Evolutionary conservation across 64 coral and sea anemone species (phyloP), one percentile per base, ranked within the genome.

Genomic region (Platygyra sinensis): DNA sequence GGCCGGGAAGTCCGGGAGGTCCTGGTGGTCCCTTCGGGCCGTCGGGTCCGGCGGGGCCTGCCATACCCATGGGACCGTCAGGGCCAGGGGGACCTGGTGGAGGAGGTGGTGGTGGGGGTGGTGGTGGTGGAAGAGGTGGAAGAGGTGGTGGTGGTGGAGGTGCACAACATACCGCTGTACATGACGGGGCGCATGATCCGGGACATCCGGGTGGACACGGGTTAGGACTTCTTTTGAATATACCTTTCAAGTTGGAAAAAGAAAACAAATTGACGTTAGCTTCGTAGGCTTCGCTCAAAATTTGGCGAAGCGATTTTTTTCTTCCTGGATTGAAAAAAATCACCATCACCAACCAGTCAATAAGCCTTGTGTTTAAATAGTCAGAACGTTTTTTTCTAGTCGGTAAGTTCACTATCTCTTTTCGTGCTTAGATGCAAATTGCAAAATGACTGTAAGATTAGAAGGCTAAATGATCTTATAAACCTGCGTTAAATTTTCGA

Each of bases 11-110:
- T 88, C 97, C 97, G 50, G 94, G 91, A 83, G 91, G 97, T 91
- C 97, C 97, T 39, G 94, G 97, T 18, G 97, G 94, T 88, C 97
- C 97, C 93, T 99, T 99, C 5, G 97, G 97, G 87, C 97, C 97
- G 12, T 99, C 97, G 63, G 97, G 97, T 27, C 97, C 97, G 78
- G 91, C 49, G 4, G 97, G 97, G 67, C 97, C 97, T 29, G 97
- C 91, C 88, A 99, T 93, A 65, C 97, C 97, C 97, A 99, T 99
- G 15, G 97, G 94, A 33, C 97, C 97, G 28, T 99, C 97, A 93
- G 94, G 90, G 55, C 97, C 97, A 69, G 97, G 94, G 72, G 97
- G 97, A n/a, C 97, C 97, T 62, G 97, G 97, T 87, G 97, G 91
- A 13, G 97, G 97, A 89, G 97, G 97, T 57, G 97, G 97, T 67